Evolutionary conservation across 2,888 invertebrate species (phyloP), one percentile per base, ranked within the genome.

Genomic region (Galerucella pusilla): DNA sequence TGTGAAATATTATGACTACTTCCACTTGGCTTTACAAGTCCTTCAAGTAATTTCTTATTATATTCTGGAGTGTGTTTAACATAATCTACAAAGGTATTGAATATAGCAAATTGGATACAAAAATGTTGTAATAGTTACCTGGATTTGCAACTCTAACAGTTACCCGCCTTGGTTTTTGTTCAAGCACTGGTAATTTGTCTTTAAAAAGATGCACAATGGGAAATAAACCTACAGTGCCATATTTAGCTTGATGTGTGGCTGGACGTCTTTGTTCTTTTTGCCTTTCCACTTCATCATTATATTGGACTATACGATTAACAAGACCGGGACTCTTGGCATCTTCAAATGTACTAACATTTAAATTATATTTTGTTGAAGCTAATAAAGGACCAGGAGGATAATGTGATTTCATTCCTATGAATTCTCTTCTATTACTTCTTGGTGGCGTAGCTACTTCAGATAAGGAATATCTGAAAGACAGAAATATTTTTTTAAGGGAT

Each of bases 291-390:
- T 86, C 86, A 28, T 89, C 88, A 77, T 88, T 88, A 77, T 90
- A 90, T 78, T 88, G 87, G 0, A 89, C 89, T 75, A 90, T 86
- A 10, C 90, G 86, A n/a, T 88, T 86, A 1, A 88, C 84, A 69
- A 90, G 81, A 0, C 90, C 90, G 65, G 89, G 89, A 81, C 90
- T 90, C 81, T 89, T 89, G 4, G 88, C 87, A 81, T 90, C 90
- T 14, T 89, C 88, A 80, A 88, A 90, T 25, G 86, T 85, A 67
- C 87, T 89, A 2, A 89, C 85, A 82, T 88, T 89, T 28, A 89
- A 87, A 77, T 89, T 89, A 79, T 87, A 89, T 82, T 86, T 85
- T 6, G 88, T 88, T 0, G 89, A 88, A 54, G 88, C 85, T 46
- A 89, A 83, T 49, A 89, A 81, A 0, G 89, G 89, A 46, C 89